Conservation (phyloP, 2,113 vertebrate genomes). For the Sarotherodon lohbergeri region DNA sequence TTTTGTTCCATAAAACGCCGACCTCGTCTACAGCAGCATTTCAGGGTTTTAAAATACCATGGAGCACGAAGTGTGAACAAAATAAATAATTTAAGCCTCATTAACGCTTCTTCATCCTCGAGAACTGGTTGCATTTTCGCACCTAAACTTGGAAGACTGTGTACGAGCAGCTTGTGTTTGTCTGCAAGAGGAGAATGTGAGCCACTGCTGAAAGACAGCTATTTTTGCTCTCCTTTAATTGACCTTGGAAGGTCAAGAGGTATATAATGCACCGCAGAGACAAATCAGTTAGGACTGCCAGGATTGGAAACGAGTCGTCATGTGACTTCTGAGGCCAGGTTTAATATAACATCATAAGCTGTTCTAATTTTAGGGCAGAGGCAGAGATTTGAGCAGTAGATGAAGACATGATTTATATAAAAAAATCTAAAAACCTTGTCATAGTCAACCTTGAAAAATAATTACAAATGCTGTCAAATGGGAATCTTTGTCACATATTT, state of each 20-base stretch:
- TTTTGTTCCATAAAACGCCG: neutral
- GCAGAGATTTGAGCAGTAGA: neutral
- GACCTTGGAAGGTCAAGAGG: constrained; percentile 25
- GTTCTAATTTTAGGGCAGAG: neutral
- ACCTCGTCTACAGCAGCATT: neutral
- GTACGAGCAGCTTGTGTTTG: constrained; percentile 12
- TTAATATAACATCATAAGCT: neutral
- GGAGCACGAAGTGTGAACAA: neutral
- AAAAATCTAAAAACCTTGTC: neutral
- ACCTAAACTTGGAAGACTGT: constrained; percentile 32
- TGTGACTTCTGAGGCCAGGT: neutral
- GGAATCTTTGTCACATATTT: neutral
- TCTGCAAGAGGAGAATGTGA: neutral
- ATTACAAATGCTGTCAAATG: neutral
- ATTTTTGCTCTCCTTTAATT: neutral
- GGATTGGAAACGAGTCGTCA: neutral
- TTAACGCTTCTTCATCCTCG: constrained; percentile 30
- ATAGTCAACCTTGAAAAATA: neutral
- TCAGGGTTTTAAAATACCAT: neutral
- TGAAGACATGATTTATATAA: neutral
- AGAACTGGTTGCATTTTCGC: constrained; percentile 33
- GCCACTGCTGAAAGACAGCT: neutral
- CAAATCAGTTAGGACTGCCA: constrained; percentile 25
- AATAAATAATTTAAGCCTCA: constrained; percentile 23
- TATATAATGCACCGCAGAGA: neutral